Evolutionary conservation across 2,888 invertebrate species (phyloP).

Genomic region (Rhopalosiphum nymphaeae): DNA sequence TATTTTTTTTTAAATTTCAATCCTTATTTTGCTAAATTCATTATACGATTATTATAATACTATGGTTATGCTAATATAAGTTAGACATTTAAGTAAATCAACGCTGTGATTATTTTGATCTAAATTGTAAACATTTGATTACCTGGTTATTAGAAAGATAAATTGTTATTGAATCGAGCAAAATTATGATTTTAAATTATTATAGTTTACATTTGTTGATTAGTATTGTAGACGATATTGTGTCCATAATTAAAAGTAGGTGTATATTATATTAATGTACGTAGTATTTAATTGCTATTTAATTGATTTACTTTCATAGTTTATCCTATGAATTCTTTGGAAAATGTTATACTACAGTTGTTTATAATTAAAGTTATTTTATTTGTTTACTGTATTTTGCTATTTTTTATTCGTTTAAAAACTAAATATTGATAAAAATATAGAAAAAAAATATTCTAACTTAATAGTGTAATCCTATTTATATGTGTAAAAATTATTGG

Average conservation of each 20-base stretch:
- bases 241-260: slow-evolving; percentile 33
- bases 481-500: background rate
- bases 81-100: slow-evolving; percentile 56
- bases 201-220: slow-evolving; percentile 38
- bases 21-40: slow-evolving; percentile 35
- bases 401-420: slow-evolving; percentile 7
- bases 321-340: slow-evolving; percentile 40
- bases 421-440: background rate
- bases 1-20: background rate
- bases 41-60: slow-evolving; percentile 16
- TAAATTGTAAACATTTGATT: slow-evolving; percentile 56
- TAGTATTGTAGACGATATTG: slow-evolving; percentile 38
- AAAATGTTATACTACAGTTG: slow-evolving; percentile 46
- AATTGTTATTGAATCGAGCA: slow-evolving; percentile 42
- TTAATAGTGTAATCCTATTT: background rate
- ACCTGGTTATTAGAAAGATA: slow-evolving; percentile 1
- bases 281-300: slow-evolving; percentile 39
- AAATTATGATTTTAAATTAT: slow-evolving; percentile 25
- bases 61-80: slow-evolving; percentile 36
- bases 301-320: slow-evolving; percentile 46
- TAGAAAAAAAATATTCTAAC: slow-evolving; percentile 7
- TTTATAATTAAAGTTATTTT: slow-evolving; percentile 51
- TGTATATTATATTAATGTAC: background rate
- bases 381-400: slow-evolving; percentile 47
- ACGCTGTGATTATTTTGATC: slow-evolving; percentile 60